Evolutionary conservation across 1,140 invertebrate species (phyloP), one percentile per base, ranked within the genome.

Genomic region (Conopomorpha cramerella): DNA sequence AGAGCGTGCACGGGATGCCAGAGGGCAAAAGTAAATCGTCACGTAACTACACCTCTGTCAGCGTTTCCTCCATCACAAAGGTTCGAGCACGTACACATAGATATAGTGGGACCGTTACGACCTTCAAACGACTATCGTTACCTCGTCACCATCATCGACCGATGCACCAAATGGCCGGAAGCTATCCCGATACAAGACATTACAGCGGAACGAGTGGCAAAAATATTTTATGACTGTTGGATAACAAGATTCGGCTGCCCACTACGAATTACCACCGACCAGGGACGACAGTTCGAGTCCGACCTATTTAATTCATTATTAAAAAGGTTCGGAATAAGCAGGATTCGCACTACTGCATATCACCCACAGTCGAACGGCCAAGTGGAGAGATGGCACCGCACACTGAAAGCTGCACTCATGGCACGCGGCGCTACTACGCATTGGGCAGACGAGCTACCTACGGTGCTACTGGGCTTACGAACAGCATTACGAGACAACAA

Each of bases 111-210:
- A 14, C 47, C 46, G 2, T 17, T 60, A 2, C 23, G 25, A 0
- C 26, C 34, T 35, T 39, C 23, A 11, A 31, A 64, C 10, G 64
- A 54, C 3, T 46, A 36, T 39, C 11, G 45, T n/a, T 77, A 78
- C 37, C 38, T 55, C 1, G 39, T 81, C 0, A 82, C 79, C 0
- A 46, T 54, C 2, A 67, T 80, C 1, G 77, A 81, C 39, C 37
- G 62, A 13, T 80, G 54, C 40, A 76, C 79, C 2, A 42, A 62
- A n/a, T 82, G 70, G 70, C 71, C 61, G 0, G 74, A 78, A 48
- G 62, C 65, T 6, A 36, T 68, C 3, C 78, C 77, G 2, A 26
- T 79, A 1, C 27, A 34, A 14, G 62, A 79, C 17, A 70, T 64
- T 3, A 46, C 52, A 8, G 65, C 70, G n/a, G 41, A 51, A 34